These are phyloP conservation scores for Lasioglossum zephyrum DNA, from an alignment of 2,888 invertebrate genomes.

Conservation along the genomic window DNA sequence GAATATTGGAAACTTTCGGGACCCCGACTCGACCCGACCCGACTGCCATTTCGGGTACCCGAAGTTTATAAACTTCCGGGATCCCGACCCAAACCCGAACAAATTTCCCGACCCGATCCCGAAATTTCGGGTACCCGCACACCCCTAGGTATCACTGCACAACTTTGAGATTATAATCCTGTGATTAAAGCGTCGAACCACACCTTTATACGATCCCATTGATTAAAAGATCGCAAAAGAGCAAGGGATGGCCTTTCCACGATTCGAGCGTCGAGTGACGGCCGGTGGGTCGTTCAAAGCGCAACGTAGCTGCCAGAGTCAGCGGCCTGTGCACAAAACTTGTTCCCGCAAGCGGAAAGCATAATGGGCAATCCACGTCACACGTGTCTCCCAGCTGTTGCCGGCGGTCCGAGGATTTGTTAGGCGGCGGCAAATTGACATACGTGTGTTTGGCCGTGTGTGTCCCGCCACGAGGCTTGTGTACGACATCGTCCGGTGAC, in stretches of 20 bases:
- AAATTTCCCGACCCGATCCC: too few species aligned
- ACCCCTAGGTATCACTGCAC: too few species aligned
- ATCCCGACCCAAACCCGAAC: too few species aligned
- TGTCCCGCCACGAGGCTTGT: constrained; percentile 38
- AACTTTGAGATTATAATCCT: too few species aligned
- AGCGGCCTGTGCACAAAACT: background rate
- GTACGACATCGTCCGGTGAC: constrained; percentile 65
- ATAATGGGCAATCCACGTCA: constrained; percentile 35
- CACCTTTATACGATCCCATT: background rate
- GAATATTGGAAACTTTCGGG: too few species aligned
- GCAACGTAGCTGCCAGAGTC: background rate
- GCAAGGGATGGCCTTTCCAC: background rate
- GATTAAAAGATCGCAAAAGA: background rate
- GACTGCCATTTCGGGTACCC: too few species aligned
- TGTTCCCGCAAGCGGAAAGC: constrained; percentile 21
- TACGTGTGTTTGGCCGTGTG: constrained; percentile 55
- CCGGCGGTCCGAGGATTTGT: constrained; percentile 46
- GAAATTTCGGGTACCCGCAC: too few species aligned
- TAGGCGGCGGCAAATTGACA: constrained; percentile 53
- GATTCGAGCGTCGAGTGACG: constrained; percentile 2
- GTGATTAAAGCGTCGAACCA: too few species aligned
- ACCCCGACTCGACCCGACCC: too few species aligned
- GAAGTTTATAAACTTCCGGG: too few species aligned
- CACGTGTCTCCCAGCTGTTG: constrained; percentile 36
- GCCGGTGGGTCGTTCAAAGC: background rate